Evolutionary conservation across 1,140 invertebrate genomes (phyloP), one percentile per base, ranked within the genome.

Genomic region (Zaprionus ornatus): DNA sequence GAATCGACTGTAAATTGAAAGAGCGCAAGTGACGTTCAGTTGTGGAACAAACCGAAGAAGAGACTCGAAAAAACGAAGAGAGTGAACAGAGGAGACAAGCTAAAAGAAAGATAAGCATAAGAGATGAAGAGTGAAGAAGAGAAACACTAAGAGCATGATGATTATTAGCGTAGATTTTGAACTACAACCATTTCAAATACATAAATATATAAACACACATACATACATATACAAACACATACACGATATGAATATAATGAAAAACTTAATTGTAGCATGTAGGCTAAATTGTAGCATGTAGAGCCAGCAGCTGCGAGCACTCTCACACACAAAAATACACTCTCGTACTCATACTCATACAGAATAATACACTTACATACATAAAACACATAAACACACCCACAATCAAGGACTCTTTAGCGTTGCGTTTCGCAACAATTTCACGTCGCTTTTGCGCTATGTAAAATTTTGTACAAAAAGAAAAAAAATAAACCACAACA

Each of bases 401-500:
- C 72, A 74, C 42, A 70, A 74, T 78, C 45, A 73, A 74, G 61
- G 74, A 82, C 80, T 82, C 65, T 84, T 84, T 63, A 76, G 61
- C 56, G 42, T 70, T 75, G 66, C 67, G 56, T 68, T 75, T 71
- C 69, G 68, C 81, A 84, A 76, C 83, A 75, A 77, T 88, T 83
- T 88, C 74, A 83, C 83, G 74, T 84, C 79, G 82, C 82, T 83
- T 84, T 84, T 83, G 84, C 84, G 87, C 84, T 84, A 79, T 87
- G 84, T 87, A 91, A 84, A 88, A 91, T 82, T 84, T 90, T 90
- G 85, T 90, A 90, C 70, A 90, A 90, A 79, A 86, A 72, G 67
- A 80, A 69, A 74, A 40, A 52, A 10, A 25, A 77, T 68, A 59
- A 52, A 71, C 59, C 71, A 73, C 55, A 77, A 80, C 40, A n/a